phyloP scores from a whole-genome alignment of 2,797 vertebrate species.

The Hirundo rustica region DNA sequence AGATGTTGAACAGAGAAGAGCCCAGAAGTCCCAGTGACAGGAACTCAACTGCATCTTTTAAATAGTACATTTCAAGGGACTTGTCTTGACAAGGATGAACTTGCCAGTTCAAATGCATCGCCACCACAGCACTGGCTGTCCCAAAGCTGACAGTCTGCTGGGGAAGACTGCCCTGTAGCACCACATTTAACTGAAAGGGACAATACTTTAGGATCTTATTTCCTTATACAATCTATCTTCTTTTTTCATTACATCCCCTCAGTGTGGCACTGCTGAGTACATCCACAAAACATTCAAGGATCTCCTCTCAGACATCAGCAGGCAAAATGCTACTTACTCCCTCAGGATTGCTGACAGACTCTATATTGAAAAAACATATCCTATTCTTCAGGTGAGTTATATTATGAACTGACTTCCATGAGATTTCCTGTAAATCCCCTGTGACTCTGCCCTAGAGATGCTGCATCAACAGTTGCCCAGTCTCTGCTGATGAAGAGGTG shows the following conservation, averaged over 20 bases:
- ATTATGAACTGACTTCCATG: neutral
- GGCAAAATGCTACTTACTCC: constrained; percentile 68
- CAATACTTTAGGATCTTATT: neutral
- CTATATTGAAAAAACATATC: constrained; percentile 81
- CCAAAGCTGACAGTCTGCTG: neutral
- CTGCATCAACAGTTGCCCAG: neutral
- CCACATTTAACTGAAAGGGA: neutral
- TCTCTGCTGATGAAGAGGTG: neutral
- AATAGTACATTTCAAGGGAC: neutral
- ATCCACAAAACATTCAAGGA: constrained; percentile 65
- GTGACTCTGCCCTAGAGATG: neutral
- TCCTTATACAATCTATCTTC: neutral
- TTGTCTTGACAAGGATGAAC: neutral
- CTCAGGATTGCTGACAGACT: constrained; percentile 84
- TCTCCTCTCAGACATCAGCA: constrained; percentile 74
- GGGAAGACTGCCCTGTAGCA: neutral
- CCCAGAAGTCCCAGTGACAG: neutral
- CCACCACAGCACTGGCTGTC: neutral
- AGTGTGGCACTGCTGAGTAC: constrained; percentile 41
- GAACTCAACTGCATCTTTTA: neutral
- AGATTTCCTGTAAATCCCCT: neutral
- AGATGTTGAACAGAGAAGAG: neutral
- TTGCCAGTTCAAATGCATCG: neutral
- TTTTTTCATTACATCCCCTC: neutral
- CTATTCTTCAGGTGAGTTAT: constrained; percentile 79